These are phyloP conservation scores for Drosophila nannoptera DNA, from an alignment of 1,140 invertebrate genomes.

Conservation along the genomic window DNA sequence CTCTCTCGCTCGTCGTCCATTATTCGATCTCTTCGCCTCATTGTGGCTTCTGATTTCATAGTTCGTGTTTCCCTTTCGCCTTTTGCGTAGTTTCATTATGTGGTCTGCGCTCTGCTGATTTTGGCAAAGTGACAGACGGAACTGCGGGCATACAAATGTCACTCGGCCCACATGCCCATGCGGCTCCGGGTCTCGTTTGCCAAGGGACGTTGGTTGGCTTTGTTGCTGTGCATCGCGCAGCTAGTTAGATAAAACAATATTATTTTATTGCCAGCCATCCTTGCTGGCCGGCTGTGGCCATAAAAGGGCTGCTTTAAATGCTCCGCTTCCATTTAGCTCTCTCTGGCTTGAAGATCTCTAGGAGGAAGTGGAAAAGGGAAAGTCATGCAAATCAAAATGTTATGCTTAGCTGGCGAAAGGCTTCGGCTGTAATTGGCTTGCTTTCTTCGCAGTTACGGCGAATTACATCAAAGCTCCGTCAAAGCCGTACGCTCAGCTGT, in stretches of 20 bases:
- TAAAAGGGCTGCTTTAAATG: slow-evolving; percentile 15
- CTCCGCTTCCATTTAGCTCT: slow-evolving; percentile 22
- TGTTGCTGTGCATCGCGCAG: slow-evolving; percentile 67
- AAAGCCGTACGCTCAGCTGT: neutral
- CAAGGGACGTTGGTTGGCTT: slow-evolving; percentile 36
- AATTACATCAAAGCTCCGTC: too few species aligned
- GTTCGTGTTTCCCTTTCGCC: slow-evolving; percentile 47
- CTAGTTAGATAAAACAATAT: slow-evolving; percentile 77
- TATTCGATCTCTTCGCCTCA: slow-evolving; percentile 55
- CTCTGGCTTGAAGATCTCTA: too few species aligned
- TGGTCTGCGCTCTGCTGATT: slow-evolving; percentile 46
- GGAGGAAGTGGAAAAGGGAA: too few species aligned
- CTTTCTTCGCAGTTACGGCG: too few species aligned
- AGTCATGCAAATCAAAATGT: too few species aligned
- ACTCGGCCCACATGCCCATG: slow-evolving; percentile 20
- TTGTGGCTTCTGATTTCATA: slow-evolving; percentile 43
- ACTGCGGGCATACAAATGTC: slow-evolving; percentile 61
- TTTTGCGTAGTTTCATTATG: slow-evolving; percentile 66
- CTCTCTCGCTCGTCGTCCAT: slow-evolving; percentile 33
- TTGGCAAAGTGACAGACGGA: slow-evolving; percentile 37
- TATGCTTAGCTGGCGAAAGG: too few species aligned
- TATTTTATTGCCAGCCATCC: slow-evolving; percentile 63
- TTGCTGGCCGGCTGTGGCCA: slow-evolving; percentile 43
- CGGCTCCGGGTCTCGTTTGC: slow-evolving; percentile 12
- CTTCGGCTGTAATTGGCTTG: too few species aligned